Evolutionary conservation across 2,888 invertebrate genomes (phyloP), one percentile per base, ranked within the genome.

Genomic region (Scotopteryx bipunctaria): DNA sequence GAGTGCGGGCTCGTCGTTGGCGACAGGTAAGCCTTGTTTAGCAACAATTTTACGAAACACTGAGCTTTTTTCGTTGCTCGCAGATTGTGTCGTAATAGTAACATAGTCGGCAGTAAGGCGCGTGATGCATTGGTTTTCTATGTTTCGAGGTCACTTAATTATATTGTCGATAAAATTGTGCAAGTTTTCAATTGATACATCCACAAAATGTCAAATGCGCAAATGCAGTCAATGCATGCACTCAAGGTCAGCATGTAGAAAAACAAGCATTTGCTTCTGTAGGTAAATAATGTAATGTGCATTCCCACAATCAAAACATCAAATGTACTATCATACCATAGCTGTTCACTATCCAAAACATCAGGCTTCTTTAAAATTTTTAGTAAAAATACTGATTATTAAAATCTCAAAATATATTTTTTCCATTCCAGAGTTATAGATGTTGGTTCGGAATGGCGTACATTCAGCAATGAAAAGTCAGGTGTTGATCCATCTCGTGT

Each of bases 371-470:
- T 23, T 23, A 4, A 23, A 8, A 1, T 23, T 5, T 23, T 6
- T 23, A 27, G 25, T 25, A 9, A 2, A 5, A 27, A 3, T 3
- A 27, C 8, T 2, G 1, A 3, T 3, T 5, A 9, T 0, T 11
- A 11, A 5, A 27, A 27, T 11, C 5, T 31, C 8, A 31, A 2
- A 2, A 2, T 5, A 11, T 31, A 14, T 31, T 15, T n/a, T 5
- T 8, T 16, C 13, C 3, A 2, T 77, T 74, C 50, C 81, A 98
- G 99, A 78, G 98, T 99, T 0, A 98, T 99, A 62, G 99, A 99
- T 87, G 99, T 99, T n/a, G 99, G 99, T 23, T 99, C 99, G 2
- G 99, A 99, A 86, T 99, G 99, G 99, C 93, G 99, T 80, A 99
- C 99, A 53, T 99, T 99, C 86, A 98, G 98, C 75, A 99, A 99